A percentile compares a stretch with the other conserved stretches of the same genome.
These are phyloP conservation scores for Heterotilapia buettikoferi DNA, from an alignment of 2,113 vertebrate species.

Conservation along the genomic window DNA sequence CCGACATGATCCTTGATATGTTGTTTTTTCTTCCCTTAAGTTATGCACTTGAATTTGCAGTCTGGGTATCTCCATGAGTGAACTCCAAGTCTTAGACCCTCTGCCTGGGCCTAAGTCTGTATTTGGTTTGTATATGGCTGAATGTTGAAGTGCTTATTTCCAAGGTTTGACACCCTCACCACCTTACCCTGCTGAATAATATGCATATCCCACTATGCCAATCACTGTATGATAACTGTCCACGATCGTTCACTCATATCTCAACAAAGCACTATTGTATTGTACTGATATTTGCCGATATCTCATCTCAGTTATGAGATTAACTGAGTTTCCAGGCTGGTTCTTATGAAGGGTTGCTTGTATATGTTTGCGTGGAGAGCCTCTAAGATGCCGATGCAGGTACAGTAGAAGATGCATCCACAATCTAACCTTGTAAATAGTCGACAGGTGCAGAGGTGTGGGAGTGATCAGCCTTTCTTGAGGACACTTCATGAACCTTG, in stretches of 20 bases:
- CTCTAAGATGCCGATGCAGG: neutral
- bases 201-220: conserved; percentile 43
- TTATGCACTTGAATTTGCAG: conserved; percentile 24
- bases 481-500: neutral
- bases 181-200: conserved; percentile 12
- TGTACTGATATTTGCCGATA: conserved; percentile 24
- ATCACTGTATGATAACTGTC: conserved; percentile 49
- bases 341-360: neutral
- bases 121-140: conserved; percentile 24
- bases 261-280: conserved; percentile 31
- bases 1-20: conserved; percentile 28
- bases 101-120: neutral
- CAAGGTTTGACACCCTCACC: neutral
- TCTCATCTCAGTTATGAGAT: neutral
- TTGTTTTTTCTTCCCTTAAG: neutral
- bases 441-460: neutral
- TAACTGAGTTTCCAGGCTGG: neutral
- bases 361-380: neutral
- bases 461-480: neutral
- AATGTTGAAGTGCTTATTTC: conserved; percentile 42
- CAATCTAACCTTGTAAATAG: conserved; percentile 47
- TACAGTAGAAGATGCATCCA: neutral
- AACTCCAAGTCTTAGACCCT: neutral
- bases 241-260: conserved; percentile 26
- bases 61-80: neutral